These are phyloP conservation scores for Squalus acanthias DNA, from an alignment of 2,797 vertebrate species.

Conservation along the genomic window DNA sequence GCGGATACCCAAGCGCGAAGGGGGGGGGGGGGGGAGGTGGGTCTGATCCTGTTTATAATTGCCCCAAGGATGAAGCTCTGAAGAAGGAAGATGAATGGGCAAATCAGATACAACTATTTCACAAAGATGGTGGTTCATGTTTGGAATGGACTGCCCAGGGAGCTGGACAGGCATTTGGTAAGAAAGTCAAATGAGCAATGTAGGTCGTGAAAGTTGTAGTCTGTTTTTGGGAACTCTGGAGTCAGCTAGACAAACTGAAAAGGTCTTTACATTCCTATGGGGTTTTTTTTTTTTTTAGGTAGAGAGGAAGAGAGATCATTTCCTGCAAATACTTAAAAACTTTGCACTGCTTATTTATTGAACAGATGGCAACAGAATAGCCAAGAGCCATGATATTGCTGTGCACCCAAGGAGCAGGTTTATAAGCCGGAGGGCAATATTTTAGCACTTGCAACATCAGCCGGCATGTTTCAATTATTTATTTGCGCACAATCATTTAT, in stretches of 20 bases:
- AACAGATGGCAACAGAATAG: background rate
- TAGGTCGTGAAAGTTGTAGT: background rate
- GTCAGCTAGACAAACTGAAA: background rate
- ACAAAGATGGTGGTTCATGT: background rate
- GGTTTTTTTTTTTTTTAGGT: background rate
- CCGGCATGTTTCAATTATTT: background rate
- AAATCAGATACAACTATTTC: background rate
- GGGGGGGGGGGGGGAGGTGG: no score
- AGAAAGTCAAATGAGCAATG: background rate
- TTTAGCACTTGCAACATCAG: background rate
- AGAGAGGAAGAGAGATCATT: background rate
- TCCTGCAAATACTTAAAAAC: background rate
- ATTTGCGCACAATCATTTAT: background rate
- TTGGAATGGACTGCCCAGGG: background rate
- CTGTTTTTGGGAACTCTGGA: background rate
- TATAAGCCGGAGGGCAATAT: background rate
- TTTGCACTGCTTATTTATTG: background rate
- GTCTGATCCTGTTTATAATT: background rate
- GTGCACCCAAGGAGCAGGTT: background rate
- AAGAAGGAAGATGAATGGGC: background rate
- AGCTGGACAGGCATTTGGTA: no score
- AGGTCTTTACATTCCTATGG: background rate
- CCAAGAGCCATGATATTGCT: background rate
- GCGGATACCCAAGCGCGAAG: no score
- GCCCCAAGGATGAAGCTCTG: background rate